Base-by-base conservation (phyloP, 92 coral and sea anemone genomes). In the Parazoanthus atlanticus region DNA sequence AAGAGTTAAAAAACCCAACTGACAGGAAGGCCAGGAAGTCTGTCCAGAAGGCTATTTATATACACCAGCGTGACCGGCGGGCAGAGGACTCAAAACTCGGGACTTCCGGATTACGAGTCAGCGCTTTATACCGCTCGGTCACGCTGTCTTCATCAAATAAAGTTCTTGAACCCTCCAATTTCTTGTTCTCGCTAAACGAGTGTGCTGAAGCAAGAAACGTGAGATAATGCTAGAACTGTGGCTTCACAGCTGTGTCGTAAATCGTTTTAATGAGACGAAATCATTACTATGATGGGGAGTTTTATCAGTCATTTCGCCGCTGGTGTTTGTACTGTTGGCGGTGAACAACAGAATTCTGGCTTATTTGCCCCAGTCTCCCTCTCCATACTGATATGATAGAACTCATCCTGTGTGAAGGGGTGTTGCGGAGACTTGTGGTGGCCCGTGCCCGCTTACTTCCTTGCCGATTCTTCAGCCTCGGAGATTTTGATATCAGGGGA, bases 401-500 rank as follows among this genome's bases (percentile, higher is more conserved):
- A 61, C 69, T 61, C 36, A 3, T 29, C 76, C 33, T 6, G 76
- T 72, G 36, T 72, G 76, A 13, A 30, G 36, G 34, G 76, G 16
- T 80, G 40, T 17, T 5, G 52, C 13, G 19, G 9, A 46, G 25
- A 26, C 17, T 17, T 21, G 5, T 19, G 1, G 56, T 8, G 67
- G 34, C 31, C 15, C 12, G 69, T 54, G n/a, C n/a, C 15, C 71
- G 10, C 9, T 19, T 71, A 12, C 26, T 29, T 54, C 69, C 69
- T 71, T 84, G 87, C 87, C 77, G 78, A 26, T 46, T 26, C 87
- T 84, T 84, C 46, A 84, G 87, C 87, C 87, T 19, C 1, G 70
- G 87, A 84, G 78, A 84, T 67, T 28, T 70, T 84, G 78, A 66
- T 46, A 26, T 19, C 78, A 70, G 26, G 87, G 49, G 67, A 84